Evolutionary conservation across 2,888 invertebrate species (phyloP), one percentile per base, ranked within the genome.

Genomic region (Bruchidius siliquastri): DNA sequence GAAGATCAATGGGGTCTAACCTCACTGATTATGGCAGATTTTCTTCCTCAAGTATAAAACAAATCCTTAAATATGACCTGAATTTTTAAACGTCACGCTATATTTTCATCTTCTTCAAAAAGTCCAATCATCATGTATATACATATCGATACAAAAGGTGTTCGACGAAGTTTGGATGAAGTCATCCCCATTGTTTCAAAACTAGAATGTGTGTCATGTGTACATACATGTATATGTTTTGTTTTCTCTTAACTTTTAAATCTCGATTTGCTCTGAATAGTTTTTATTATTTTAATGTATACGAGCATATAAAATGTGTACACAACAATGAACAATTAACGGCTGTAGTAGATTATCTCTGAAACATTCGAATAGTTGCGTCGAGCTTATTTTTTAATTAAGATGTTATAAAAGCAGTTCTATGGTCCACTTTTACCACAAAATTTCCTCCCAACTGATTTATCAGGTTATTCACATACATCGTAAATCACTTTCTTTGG

Each of bases 191-290:
- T 49, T 49, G 49, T 49, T 49, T 49, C 18, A 49, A 49, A 49
- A 1, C 1, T 13, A 3, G 49, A 49, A 49, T 49, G 49, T 49
- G 49, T 49, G 49, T 49, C 49, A 49, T 49, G 49, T 49, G 71
- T 73, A 71, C 68, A 72, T 71, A 74, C 70, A 70, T 74, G 68
- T 74, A 72, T 68, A 72, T 75, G 71, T 71, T 71, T 73, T 74
- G 72, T 73, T 75, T 75, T 75, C 74, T 75, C 74, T 76, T 75
- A 76, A 74, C 74, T 75, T 74, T 78, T 75, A 76, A 49, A 76
- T 77, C 77, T 79, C 77, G 78, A 77, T 77, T 74, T 79, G 81
- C 81, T 81, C 81, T 80, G 76, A 81, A 81, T 79, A 79, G 75
- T 79, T 72, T 76, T 75, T 77, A 77, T 71, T 71, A 77, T 77